Evolutionary conservation across 1,140 invertebrate genomes (phyloP).

Genomic region (Aphaenogaster rudis): DNA sequence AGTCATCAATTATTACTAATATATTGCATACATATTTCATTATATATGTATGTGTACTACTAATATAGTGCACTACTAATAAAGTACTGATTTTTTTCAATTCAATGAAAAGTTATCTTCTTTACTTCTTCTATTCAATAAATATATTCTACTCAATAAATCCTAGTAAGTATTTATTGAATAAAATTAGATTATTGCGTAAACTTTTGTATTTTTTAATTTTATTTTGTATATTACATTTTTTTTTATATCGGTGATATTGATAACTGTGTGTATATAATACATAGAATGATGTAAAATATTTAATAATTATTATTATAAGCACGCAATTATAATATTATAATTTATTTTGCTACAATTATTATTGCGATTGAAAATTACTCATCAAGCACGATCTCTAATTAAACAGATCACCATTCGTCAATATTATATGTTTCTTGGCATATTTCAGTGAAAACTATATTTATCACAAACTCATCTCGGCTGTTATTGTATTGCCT

Average conservation of each 20-base stretch:
- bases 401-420: not conserved
- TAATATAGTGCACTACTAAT: not conserved
- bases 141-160: not conserved
- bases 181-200: not conserved
- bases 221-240: not conserved
- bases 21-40: not conserved
- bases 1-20: not conserved
- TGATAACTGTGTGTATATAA: not conserved
- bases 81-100: not conserved
- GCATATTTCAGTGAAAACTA: not conserved
- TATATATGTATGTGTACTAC: not conserved
- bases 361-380: not conserved
- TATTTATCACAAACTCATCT: not conserved
- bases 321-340: not conserved
- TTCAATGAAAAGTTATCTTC: not conserved
- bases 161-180: not conserved
- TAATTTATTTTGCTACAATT: slow-evolving; percentile 7
- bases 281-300: not conserved
- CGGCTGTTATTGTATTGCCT: not conserved
- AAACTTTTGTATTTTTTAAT: not conserved
- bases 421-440: not conserved
- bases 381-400: slow-evolving; percentile 1
- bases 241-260: not conserved
- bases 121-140: not conserved
- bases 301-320: slow-evolving; percentile 2